Base-by-base conservation (phyloP, 2,797 vertebrate species). In the Paguma larvata region DNA sequence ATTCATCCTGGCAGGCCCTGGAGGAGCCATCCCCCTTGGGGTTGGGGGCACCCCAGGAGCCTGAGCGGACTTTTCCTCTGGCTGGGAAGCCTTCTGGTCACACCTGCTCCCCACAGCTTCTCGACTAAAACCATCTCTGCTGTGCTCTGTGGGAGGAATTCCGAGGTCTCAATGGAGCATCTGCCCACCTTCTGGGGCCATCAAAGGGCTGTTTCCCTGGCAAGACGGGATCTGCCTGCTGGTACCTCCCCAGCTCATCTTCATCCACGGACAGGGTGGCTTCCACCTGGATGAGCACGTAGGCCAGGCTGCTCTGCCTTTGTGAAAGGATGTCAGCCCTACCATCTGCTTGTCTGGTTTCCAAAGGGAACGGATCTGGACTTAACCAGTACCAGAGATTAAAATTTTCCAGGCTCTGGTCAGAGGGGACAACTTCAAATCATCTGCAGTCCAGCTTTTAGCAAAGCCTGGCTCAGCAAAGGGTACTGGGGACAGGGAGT, bases 341-440 rank as follows among this genome's bases (percentile, higher is more conserved):
- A 77, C 96, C 96, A 98, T 97, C 97, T 97, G 97, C 46, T 96
- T 97, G 96, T 96, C 95, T 95, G 92, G 21, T 59, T 94, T 94
- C 82, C 95, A 94, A 94, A 94, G 70, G 75, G 77, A 65, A 79
- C 1, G 23, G 68, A 95, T 67, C 62, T 67, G 85, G 82, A 94
- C 73, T 92, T 83, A 89, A 72, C 72, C 62, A 83, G 89, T 68
- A 77, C 73, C 44, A 48, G 70, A 97, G 53, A 79, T 27, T 7
- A 93, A 77, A 65, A 91, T 73, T 32, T 82, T 92, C 95, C 79
- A 95, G 82, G 72, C 92, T 89, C 53, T 95, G 34, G 44, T 85
- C 82, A 95, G 73, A 95, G 30, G 12, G 25, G 68, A 83, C 68
- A 91, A 62, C 51, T 13, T 89, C 23, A 6, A 48, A 83, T 72